Base-by-base conservation (phyloP, 2,888 invertebrate species). In the Periphyllus acericola region DNA sequence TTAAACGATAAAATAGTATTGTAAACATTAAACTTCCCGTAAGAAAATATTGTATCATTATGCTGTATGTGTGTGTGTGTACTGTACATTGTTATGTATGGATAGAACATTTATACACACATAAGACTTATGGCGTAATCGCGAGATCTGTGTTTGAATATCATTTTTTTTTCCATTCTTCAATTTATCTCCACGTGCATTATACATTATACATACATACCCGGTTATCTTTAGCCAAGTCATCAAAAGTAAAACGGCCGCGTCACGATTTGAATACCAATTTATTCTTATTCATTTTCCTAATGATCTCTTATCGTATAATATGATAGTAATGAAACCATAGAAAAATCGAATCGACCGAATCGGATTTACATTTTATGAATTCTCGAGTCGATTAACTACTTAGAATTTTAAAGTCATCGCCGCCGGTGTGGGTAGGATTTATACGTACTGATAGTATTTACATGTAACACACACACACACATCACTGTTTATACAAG, bases 231-330 rank as follows among this genome's bases (percentile, higher is more conserved):
- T 76, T 76, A 75, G 75, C 66, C 66, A 17, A 84, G 83, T 84
- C 75, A 76, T 84, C 83, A 76, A 66, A 60, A 74, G 82, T 74
- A 83, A 74, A 84, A 84, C 66, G 83, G 25, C 32, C 83, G 66
- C 25, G 66, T 75, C 83, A 84, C 60, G 83, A 84, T 84, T 84
- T 76, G 75, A 84, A 84, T 75, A 84, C 83, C 83, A 74, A 75
- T 75, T 75, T 75, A 60, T 83, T 83, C 74, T 83, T 74, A 83
- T 83, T 83, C 83, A 60, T 83, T 83, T 83, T 74, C 83, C 83
- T 83, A 83, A 83, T 83, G 83, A 83, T 83, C 83, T 83, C 60
- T 83, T 83, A 83, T 83, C 83, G 83, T 29, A 34, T 29, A 46
- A 34, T 29, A 46, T 68, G 29, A 17, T n/a, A 66, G 34, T 36